A percentile compares a stretch with the other conserved stretches of the same genome.
Evolutionary conservation across 2,888 invertebrate species (phyloP).

Genomic region (Colletes collaris): DNA sequence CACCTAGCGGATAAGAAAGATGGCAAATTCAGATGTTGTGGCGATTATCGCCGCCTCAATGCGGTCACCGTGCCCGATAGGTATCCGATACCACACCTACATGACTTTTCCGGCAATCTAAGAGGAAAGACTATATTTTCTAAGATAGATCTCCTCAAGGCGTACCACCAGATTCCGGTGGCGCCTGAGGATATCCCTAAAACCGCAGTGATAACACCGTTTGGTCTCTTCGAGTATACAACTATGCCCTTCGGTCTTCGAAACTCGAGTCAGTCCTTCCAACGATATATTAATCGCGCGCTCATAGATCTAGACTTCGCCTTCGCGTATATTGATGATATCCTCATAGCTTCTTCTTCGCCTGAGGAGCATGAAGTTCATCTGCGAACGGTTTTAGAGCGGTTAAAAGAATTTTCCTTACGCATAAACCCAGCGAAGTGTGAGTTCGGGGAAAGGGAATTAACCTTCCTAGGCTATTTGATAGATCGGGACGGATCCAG

Average conservation of each 20-base stretch:
- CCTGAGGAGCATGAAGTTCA: not conserved
- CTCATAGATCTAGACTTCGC: not conserved
- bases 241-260: slow-evolving; percentile 8
- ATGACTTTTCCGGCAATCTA: not conserved
- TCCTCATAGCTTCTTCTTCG: not conserved
- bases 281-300: not conserved
- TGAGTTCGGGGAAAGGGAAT: not conserved
- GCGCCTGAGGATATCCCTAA: not conserved
- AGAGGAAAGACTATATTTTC: not conserved
- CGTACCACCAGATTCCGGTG: slow-evolving; percentile 6
- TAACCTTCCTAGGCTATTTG: not conserved
- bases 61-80: not conserved
- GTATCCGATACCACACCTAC: not conserved
- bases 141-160: not conserved
- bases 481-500: not conserved
- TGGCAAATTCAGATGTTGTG: not conserved
- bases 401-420: no score
- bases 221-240: not conserved
- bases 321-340: not conserved
- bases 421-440: no score
- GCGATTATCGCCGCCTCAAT: slow-evolving; percentile 2
- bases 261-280: slow-evolving; percentile 3
- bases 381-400: not conserved
- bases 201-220: not conserved
- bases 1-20: slow-evolving; percentile 4